Evolutionary conservation across 1,140 invertebrate species (phyloP).

Genomic region (Zaprionus tsacasi): DNA sequence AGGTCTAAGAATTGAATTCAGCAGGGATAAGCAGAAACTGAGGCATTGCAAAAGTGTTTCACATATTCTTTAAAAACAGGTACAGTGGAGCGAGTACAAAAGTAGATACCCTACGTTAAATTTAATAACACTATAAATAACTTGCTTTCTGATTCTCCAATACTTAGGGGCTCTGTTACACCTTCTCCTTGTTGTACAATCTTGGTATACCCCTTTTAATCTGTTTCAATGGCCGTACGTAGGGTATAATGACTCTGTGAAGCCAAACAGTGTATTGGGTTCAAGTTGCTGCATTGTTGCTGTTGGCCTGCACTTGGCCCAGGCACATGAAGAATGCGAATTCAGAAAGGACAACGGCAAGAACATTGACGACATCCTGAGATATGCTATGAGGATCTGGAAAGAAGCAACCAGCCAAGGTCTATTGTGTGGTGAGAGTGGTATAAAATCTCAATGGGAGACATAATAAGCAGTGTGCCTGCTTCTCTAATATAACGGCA

Average conservation of each 20-base stretch:
- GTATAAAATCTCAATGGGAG: constrained; percentile 32
- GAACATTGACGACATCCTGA: constrained; percentile 11
- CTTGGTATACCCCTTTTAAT: no score
- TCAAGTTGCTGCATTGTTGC: constrained; percentile 21
- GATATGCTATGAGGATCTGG: neutral
- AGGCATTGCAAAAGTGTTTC: neutral
- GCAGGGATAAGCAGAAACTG: neutral
- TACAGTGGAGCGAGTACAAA: no score
- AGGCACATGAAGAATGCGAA: constrained; percentile 8
- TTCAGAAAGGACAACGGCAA: constrained; percentile 12
- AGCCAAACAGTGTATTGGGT: neutral
- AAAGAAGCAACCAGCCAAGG: no score
- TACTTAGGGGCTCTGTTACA: no score
- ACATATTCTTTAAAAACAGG: neutral
- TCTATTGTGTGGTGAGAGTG: constrained; percentile 9
- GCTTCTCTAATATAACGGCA: constrained; percentile 15
- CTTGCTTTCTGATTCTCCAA: no score
- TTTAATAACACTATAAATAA: no score
- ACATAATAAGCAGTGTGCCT: constrained; percentile 24
- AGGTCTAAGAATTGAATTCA: neutral
- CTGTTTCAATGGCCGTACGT: no score
- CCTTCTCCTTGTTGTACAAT: no score
- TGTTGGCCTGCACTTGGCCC: constrained; percentile 12
- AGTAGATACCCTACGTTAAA: no score
- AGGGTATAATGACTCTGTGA: neutral